Base-by-base conservation (phyloP, 2,797 vertebrate species). In the Adrianichthys oophorus region DNA sequence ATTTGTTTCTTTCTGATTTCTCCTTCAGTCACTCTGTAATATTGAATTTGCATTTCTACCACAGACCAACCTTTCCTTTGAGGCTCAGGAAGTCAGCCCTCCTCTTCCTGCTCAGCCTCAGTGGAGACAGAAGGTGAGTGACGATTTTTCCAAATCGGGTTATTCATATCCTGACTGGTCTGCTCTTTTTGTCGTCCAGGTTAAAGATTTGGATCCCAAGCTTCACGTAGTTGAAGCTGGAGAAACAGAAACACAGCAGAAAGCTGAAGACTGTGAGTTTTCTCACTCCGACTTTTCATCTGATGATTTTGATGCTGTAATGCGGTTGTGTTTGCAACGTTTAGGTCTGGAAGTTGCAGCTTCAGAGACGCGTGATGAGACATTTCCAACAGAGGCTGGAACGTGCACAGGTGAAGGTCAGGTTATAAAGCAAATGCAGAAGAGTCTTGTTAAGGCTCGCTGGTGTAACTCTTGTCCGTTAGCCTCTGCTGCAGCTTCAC, bases 21-120 rank as follows among this genome's bases (percentile, higher is more conserved):
- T 37, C 10, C 7, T 26, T 5, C 4, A 26, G 24, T 26, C 24
- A 26, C 7, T 26, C 10, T 37, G 10, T 37, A 37, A 32, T 56
- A 1, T 48, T 32, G 26, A 51, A 2, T 52, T 65, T 67, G 50
- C 3, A 16, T 0, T 48, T 51, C 24, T 16, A 65, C 48, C 54
- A 41, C 80, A 93, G 92, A 90, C 80, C 12, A 92, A 72, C 60
- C 70, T 83, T 65, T 92, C 90, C 23, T 93, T 91, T 41, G 91
- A 93, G 70, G 92, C 89, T 16, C 91, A 91, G 52, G 91, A 91
- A 68, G 88, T 92, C 49, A 37, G 32, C 74, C 78, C 4, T 83
- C 87, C 46, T 70, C 84, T 1, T 68, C 74, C 21, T 82, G 26
- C 29, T 63, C 80, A 75, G 52, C 77, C 79, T 51, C 85, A 76